Base-by-base conservation (phyloP, 1,140 invertebrate species). In the Mamestra configurata region DNA sequence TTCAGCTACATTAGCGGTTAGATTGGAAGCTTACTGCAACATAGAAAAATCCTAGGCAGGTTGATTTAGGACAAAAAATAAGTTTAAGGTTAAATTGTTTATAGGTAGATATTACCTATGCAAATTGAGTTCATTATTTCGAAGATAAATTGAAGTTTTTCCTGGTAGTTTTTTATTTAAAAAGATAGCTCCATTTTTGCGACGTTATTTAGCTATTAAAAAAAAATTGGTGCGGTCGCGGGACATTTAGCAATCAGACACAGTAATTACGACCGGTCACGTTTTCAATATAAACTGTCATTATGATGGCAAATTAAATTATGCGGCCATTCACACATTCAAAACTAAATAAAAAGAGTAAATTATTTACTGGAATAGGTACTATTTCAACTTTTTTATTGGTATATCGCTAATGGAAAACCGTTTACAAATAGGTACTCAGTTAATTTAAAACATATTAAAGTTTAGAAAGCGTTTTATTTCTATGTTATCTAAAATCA, bases 241-340 rank as follows among this genome's bases (percentile, higher is more conserved):
- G 71, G 18, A 75, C 37, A 37, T 75, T 40, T 75, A 59, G 13
- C 31, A 76, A 78, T 88, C 73, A 73, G 86, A 78, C 70, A 85
- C 81, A 84, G 80, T 80, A 27, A 84, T 89, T 77, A 81, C 71
- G 46, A 49, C 31, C 61, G 73, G 83, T 88, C 86, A 89, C 88
- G 86, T 84, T 59, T 86, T 85, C 77, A 86, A 83, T 89, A 82
- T 79, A 79, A 81, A 81, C 51, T 57, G 46, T 70, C 53, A 82
- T 85, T 82, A 80, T 80, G 77, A 31, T 57, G 81, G 78, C 71
- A 72, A 85, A 81, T 87, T 81, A 49, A 81, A 80, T 77, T 64
- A 66, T 77, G 37, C 71, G 51, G 20, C 15, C 22, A 70, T 70
- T 78, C 35, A 55, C 46, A 27, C 20, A n/a, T 31, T n/a, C 20